phyloP scores from a whole-genome alignment of 2,113 vertebrate genomes.

The Pachycephala philippinensis region DNA sequence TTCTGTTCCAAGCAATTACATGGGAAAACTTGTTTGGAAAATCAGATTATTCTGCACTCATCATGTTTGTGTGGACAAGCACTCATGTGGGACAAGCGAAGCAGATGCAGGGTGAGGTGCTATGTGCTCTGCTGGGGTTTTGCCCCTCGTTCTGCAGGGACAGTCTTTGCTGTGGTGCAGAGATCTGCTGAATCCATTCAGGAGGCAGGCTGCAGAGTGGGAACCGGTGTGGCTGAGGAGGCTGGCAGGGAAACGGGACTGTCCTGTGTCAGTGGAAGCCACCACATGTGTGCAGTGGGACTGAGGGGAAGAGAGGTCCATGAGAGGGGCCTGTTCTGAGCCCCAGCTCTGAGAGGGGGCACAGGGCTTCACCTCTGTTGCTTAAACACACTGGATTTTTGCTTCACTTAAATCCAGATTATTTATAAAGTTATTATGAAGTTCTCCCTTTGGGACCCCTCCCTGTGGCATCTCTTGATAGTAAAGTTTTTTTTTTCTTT shows the following conservation, averaged over 20 bases:
- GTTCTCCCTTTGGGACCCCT: background rate
- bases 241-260: background rate
- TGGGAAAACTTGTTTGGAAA: slow-evolving; percentile 15
- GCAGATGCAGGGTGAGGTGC: rapidly evolving
- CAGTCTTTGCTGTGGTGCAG: background rate
- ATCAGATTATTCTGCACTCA: background rate
- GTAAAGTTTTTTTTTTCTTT: background rate
- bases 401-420: background rate
- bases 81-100: rapidly evolving
- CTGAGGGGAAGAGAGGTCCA: background rate
- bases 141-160: background rate
- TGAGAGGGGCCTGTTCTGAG: background rate
- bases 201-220: background rate
- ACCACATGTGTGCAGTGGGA: background rate
- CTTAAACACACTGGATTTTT: background rate
- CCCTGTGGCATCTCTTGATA: background rate
- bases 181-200: background rate
- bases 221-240: rapidly evolving
- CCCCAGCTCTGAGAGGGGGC: rapidly evolving
- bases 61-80: background rate
- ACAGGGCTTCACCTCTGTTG: background rate
- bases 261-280: rapidly evolving
- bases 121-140: background rate
- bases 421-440: background rate
- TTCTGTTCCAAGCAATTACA: background rate